Base-by-base conservation (phyloP, 2,888 invertebrate species). In the Protodeltote pygarga region DNA sequence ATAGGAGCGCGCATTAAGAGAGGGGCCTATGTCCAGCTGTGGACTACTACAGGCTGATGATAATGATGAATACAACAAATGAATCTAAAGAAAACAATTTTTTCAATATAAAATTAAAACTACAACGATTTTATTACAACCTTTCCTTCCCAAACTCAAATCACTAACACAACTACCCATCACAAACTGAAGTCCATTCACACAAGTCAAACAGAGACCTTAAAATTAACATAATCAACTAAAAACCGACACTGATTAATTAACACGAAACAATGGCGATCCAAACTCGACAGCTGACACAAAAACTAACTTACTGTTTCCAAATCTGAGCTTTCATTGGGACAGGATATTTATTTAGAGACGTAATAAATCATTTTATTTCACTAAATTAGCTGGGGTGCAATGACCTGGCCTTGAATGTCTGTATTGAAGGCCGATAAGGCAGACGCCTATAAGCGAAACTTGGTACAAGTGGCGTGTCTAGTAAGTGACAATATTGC, bases 181-280 rank as follows among this genome's bases (percentile, higher is more conserved):
- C 5, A 16, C n/a, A 11, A 8, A 32, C 10, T 11, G 5, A 24
- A 3, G 38, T 29, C 10, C 29, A 21, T 6, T n/a, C 28, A 27
- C 31, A 40, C n/a, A 39, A 17, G 24, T 24, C 21, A 24, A 44
- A 51, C 40, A 27, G 8, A 10, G 11, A 11, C 24, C 21, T 32
- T 13, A 27, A 33, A 51, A 42, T 47, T 52, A 62, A 29, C 39
- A 65, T 60, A 48, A 49, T 37, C 29, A 29, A 49, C 48, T 52
- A 64, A 66, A 51, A 57, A 45, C 40, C 16, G 58, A 62, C 53
- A 41, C 44, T 66, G 50, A 53, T 34, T 46, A 52, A 65, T 66
- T 39, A 48, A 46, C 28, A 44, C 24, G 17, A 52, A 57, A 61
- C 59, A 63, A 63, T 50, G 39, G 29, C 15, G 32, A 31, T 23